Percentiles rank a stretch among this genome's conserved stretches.
These are phyloP conservation scores for Cheilosia grossa DNA, from an alignment of 2,888 invertebrate species.

Conservation along the genomic window DNA sequence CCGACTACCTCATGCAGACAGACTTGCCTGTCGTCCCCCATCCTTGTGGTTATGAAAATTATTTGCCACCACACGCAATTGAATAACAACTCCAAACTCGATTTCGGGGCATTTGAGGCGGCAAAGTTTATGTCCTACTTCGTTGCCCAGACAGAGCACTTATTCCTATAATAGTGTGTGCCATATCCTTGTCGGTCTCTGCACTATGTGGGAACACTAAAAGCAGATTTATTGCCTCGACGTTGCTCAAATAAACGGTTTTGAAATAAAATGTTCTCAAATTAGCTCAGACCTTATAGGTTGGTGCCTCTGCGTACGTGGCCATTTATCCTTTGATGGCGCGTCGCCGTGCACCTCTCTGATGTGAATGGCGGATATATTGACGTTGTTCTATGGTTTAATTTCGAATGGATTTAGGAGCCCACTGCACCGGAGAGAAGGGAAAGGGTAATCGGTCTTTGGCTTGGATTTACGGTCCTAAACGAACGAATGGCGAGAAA, in stretches of 20 bases:
- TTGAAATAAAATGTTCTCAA: slow-evolving; percentile 75
- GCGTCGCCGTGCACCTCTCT: slow-evolving; percentile 28
- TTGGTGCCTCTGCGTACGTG: slow-evolving; percentile 29
- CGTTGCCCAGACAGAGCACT: slow-evolving; percentile 6
- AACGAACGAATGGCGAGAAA: slow-evolving; percentile 17
- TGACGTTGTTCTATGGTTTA: slow-evolving; percentile 74
- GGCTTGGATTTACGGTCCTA: slow-evolving; percentile 58
- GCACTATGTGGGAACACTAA: slow-evolving; percentile 49
- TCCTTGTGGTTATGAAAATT: slow-evolving; percentile 63
- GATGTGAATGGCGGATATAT: slow-evolving; percentile 70
- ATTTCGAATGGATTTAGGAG: slow-evolving; percentile 70
- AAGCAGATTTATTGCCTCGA: slow-evolving; percentile 64
- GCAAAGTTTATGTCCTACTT: slow-evolving; percentile 31
- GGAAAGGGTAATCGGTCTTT: slow-evolving; percentile 52
- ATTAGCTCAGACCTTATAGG: slow-evolving; percentile 73
- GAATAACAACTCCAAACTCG: slow-evolving; percentile 68
- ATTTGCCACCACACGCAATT: slow-evolving; percentile 71
- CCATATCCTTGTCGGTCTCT: slow-evolving; percentile 49
- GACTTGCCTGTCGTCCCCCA: neutral
- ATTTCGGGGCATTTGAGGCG: slow-evolving; percentile 54
- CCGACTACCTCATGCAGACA: too few species aligned
- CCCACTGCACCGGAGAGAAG: slow-evolving; percentile 8
- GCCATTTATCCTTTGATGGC: slow-evolving; percentile 50
- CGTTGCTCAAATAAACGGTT: slow-evolving; percentile 74
- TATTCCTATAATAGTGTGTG: slow-evolving; percentile 41